These are phyloP conservation scores for Idaea straminata DNA, from an alignment of 2,888 invertebrate species.

Conservation along the genomic window DNA sequence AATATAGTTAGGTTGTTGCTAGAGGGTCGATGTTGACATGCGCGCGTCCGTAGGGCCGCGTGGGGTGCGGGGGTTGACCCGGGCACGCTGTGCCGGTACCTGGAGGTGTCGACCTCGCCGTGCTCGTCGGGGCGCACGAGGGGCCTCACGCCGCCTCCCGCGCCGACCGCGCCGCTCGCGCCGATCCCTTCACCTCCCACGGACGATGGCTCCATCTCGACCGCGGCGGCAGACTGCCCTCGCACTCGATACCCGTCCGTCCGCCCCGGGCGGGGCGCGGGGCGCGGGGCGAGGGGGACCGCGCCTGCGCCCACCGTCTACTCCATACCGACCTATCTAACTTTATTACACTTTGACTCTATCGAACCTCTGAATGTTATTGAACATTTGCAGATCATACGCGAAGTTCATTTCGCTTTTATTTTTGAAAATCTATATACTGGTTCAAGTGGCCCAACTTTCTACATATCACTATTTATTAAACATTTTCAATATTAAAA, in stretches of 20 bases:
- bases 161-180: conserved; percentile 37
- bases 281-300: conserved; percentile 9
- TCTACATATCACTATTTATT: no score
- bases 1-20: no score
- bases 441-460: no score
- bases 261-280: neutral
- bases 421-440: no score
- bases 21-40: neutral
- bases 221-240: conserved; percentile 12
- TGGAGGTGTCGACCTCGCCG: conserved; percentile 91
- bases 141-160: conserved; percentile 78
- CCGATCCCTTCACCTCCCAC: conserved; percentile 35
- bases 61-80: conserved; percentile 86
- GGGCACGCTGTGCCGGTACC: conserved; percentile 81
- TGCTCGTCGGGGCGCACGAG: conserved; percentile 90
- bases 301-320: conserved; percentile 1
- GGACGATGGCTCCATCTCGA: conserved; percentile 25
- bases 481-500: no score
- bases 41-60: neutral
- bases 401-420: no score
- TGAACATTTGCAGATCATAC: no score
- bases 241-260: conserved; percentile 6
- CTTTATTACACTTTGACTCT: no score
- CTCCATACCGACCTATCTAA: neutral
- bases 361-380: no score